These are phyloP conservation scores for Sycophila texana DNA, from an alignment of 2,888 invertebrate genomes.

Conservation along the genomic window DNA sequence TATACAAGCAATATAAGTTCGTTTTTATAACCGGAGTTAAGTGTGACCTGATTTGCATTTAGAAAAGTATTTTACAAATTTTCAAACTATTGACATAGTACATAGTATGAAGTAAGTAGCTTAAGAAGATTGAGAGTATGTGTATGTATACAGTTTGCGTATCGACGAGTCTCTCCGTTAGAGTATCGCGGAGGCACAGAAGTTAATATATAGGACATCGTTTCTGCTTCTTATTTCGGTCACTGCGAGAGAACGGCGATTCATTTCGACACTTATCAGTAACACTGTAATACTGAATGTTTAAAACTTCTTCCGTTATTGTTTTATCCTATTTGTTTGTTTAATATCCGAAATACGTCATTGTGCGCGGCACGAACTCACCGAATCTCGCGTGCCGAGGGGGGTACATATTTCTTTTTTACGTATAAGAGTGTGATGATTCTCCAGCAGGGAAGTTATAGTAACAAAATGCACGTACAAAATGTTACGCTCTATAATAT, in stretches of 20 bases:
- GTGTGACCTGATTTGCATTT: not conserved
- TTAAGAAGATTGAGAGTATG: slow-evolving; percentile 30
- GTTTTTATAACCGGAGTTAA: too few species aligned
- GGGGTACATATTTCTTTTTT: slow-evolving; percentile 40
- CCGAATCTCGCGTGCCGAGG: slow-evolving; percentile 46
- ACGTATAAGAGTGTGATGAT: slow-evolving; percentile 50
- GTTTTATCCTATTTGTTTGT: slow-evolving; percentile 30
- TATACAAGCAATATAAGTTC: too few species aligned
- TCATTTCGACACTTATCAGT: slow-evolving; percentile 54
- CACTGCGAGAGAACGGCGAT: slow-evolving; percentile 46
- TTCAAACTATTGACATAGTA: slow-evolving; percentile 44
- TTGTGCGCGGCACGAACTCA: slow-evolving; percentile 54
- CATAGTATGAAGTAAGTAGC: slow-evolving; percentile 9
- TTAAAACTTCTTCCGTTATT: slow-evolving; percentile 38
- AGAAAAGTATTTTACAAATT: slow-evolving; percentile 29
- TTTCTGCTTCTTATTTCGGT: slow-evolving; percentile 33
- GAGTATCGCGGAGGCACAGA: slow-evolving; percentile 45
- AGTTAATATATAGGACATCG: slow-evolving; percentile 49
- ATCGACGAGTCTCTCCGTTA: slow-evolving; percentile 42
- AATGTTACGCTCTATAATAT: slow-evolving; percentile 52
- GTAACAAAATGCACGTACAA: slow-evolving; percentile 57
- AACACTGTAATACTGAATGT: slow-evolving; percentile 54
- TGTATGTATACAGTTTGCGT: slow-evolving; percentile 42
- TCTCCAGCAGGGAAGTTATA: slow-evolving; percentile 51
- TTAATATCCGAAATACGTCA: slow-evolving; percentile 38